Percentiles rank a stretch among this genome's conserved stretches.
phyloP scores from a whole-genome alignment of 1,140 invertebrate species.

The Zaprionus taronus region DNA sequence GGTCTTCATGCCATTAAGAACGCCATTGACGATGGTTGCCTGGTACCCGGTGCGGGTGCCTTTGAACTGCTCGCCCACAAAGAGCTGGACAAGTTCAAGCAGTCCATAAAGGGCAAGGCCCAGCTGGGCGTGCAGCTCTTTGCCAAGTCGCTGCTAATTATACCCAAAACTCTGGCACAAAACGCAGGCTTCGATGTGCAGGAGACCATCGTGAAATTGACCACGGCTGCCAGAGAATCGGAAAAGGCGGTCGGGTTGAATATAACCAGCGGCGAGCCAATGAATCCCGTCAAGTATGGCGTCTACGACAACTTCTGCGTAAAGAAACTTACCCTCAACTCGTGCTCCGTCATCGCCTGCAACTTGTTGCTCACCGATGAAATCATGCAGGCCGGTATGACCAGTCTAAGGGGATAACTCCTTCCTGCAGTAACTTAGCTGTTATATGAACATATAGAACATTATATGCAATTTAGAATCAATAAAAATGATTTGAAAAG shows the following conservation, averaged over 20 bases:
- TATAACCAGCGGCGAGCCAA: slow-evolving; percentile 92
- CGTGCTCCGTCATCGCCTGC: slow-evolving; percentile 97
- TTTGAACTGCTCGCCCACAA: slow-evolving; percentile 96
- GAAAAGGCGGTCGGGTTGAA: slow-evolving; percentile 92
- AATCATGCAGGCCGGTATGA: slow-evolving; percentile 99
- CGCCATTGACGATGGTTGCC: slow-evolving; percentile 94
- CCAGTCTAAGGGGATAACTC: slow-evolving; percentile 73
- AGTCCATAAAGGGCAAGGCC: slow-evolving; percentile 94
- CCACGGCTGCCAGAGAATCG: slow-evolving; percentile 87
- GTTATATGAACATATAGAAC: neutral
- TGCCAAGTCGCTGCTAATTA: slow-evolving; percentile 96
- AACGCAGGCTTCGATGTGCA: slow-evolving; percentile 97
- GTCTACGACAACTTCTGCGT: slow-evolving; percentile 99
- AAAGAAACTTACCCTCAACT: no score
- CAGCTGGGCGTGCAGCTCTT: slow-evolving; percentile 96
- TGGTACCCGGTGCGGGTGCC: slow-evolving; percentile 97
- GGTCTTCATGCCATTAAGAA: slow-evolving; percentile 98
- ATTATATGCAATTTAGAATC: neutral
- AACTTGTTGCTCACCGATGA: slow-evolving; percentile 99
- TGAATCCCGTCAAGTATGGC: slow-evolving; percentile 91
- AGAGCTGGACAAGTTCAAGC: slow-evolving; percentile 92
- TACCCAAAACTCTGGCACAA: slow-evolving; percentile 96
- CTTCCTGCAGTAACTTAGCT: neutral
- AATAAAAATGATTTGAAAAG: neutral
- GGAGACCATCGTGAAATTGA: slow-evolving; percentile 97